phyloP scores from a whole-genome alignment of 1,140 invertebrate species.

The Lycorma delicatula region DNA sequence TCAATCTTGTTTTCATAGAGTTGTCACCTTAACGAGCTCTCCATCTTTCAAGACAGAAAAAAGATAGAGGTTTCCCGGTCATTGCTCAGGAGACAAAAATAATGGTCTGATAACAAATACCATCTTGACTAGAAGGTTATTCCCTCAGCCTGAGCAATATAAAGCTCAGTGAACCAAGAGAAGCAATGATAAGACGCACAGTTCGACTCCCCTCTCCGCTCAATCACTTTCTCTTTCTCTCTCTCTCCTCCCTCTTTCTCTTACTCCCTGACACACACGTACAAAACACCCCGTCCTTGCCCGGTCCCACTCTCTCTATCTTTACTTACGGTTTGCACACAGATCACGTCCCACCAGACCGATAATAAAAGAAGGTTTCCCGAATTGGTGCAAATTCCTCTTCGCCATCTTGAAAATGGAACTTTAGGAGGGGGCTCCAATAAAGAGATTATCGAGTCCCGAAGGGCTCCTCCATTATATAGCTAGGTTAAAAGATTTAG shows the following conservation, averaged over 20 bases:
- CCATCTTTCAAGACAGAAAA: neutral
- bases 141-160: neutral
- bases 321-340: too few relatives aligned
- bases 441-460: slow-evolving; percentile 3
- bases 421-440: neutral
- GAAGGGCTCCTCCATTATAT: neutral
- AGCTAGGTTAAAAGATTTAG: neutral
- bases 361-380: neutral
- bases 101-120: slow-evolving; percentile 1
- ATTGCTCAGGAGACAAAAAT: slow-evolving; percentile 2
- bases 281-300: too few relatives aligned
- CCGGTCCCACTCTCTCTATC: too few relatives aligned
- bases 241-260: too few relatives aligned
- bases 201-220: too few relatives aligned
- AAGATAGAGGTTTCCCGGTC: too few relatives aligned
- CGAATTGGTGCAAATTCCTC: slow-evolving; percentile 4
- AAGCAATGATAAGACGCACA: neutral
- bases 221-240: neutral
- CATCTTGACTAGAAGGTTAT: neutral
- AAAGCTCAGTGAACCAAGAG: neutral
- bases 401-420: slow-evolving; percentile 1
- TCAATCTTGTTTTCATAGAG: neutral
- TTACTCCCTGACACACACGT: too few relatives aligned
- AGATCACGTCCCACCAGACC: neutral
- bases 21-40: slow-evolving; percentile 3